Evolutionary conservation across 1,140 invertebrate genomes (phyloP).

Genomic region (Tetraneura akinire): DNA sequence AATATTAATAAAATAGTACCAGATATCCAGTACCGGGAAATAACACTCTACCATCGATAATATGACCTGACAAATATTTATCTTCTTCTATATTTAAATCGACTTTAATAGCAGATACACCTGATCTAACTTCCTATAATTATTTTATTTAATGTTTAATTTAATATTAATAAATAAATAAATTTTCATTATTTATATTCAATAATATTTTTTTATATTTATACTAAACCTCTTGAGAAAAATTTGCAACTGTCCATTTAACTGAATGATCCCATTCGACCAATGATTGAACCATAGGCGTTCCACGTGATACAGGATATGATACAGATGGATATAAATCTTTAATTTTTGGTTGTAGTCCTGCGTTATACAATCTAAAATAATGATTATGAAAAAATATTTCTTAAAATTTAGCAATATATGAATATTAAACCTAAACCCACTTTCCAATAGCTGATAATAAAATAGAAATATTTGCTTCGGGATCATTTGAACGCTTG

Average conservation of each 20-base stretch:
- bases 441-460: constrained; percentile 75
- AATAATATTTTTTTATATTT: not conserved
- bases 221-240: constrained; percentile 61
- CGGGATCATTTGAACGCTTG: constrained; percentile 60
- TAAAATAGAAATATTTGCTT: constrained; percentile 61
- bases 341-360: constrained; percentile 73
- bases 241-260: constrained; percentile 77
- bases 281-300: constrained; percentile 81
- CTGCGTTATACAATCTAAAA: constrained; percentile 73
- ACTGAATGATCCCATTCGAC: constrained; percentile 89
- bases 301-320: constrained; percentile 87
- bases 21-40: constrained; percentile 96
- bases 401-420: too few relatives aligned
- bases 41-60: constrained; percentile 91
- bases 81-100: constrained; percentile 77
- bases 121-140: constrained; percentile 60
- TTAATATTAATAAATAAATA: too few relatives aligned
- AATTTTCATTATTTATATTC: not conserved
- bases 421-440: constrained; percentile 56
- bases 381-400: not conserved
- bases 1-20: constrained; percentile 58
- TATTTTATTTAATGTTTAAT: not conserved
- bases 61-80: constrained; percentile 80
- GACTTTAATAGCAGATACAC: constrained; percentile 76
- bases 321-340: constrained; percentile 75